Evolutionary conservation across 2,888 invertebrate genomes (phyloP), one percentile per base, ranked within the genome.

Genomic region (Eucera pruinosa): DNA sequence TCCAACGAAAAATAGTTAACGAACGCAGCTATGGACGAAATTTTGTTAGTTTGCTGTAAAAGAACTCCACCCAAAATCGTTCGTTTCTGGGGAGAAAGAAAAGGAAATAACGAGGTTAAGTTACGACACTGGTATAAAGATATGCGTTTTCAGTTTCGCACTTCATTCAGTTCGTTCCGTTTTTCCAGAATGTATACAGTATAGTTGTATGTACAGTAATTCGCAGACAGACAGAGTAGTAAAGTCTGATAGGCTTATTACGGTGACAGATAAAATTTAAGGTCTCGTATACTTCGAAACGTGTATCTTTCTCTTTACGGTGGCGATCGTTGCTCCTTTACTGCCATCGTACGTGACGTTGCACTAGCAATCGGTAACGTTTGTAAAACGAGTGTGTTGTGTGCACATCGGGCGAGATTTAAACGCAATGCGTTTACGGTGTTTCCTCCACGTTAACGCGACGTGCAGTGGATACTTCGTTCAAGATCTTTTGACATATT

Each of bases 1-100:
- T n/a, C n/a, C n/a, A n/a, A n/a, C n/a, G 18, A 55, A 45, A 69
- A 74, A 23, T 67, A 67, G 75, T 66, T 66, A 74, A 60, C 55
- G 18, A 11, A 43, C 33, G 36, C 27, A 60, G 70, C 64, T 45
- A 47, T 61, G 33, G 23, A 6, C 9, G 27, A 64, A 54, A 78
- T 82, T 80, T 82, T 72, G 70, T 76, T 83, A 80, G 84, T 84
- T 83, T 70, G 68, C 60, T 54, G 23, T 39, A 52, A 23, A 11
- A 11, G 11, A 33, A 25, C 30, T 7, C n/a, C n/a, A n/a, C n/a
- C 18, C 1, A 47, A 41, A 39, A 2, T 48, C 23, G 11, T 2
- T 20, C 13, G 41, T 47, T 61, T 61, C 23, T 3, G 23, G 9
- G 7, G 9, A n/a, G n/a, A n/a, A n/a, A n/a, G n/a, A n/a, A 23